A percentile compares a stretch with the other conserved stretches of the same genome.
Evolutionary conservation across 2,888 invertebrate genomes (phyloP).

Genomic region (Polyommatus icarus): DNA sequence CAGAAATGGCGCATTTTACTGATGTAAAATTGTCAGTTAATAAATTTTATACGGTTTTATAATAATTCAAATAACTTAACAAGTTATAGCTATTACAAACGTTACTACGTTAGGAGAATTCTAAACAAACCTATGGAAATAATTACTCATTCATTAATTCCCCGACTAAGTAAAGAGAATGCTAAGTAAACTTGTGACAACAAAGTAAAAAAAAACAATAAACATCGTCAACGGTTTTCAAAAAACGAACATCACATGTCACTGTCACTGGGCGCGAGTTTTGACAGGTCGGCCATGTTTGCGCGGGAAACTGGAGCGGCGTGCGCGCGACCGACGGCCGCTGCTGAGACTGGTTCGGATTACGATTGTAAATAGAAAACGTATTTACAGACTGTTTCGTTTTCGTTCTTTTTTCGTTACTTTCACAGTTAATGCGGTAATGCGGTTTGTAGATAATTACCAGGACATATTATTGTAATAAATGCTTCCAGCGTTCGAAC

Average conservation of each 20-base stretch:
- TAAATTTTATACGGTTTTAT: too few species aligned
- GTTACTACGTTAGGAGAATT: too few species aligned
- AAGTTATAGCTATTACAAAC: too few species aligned
- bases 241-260: conserved; percentile 31
- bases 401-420: conserved; percentile 41
- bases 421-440: conserved; percentile 10
- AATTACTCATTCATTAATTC: too few species aligned
- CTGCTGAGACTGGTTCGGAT: conserved; percentile 54
- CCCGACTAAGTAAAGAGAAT: not conserved
- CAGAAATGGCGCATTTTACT: too few species aligned
- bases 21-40: too few species aligned
- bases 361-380: conserved; percentile 64
- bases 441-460: not conserved
- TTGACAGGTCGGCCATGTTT: conserved; percentile 45
- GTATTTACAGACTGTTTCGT: conserved; percentile 49
- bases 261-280: conserved; percentile 41
- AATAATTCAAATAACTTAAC: not conserved
- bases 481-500: too few species aligned
- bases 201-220: not conserved
- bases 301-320: conserved; percentile 42
- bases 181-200: not conserved
- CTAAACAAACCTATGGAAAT: too few species aligned
- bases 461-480: not conserved
- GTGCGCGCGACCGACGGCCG: conserved; percentile 53
- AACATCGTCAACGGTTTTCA: conserved; percentile 20